Conservation (phyloP, 2,797 vertebrate species). For the Aplochiton taeniatus region DNA sequence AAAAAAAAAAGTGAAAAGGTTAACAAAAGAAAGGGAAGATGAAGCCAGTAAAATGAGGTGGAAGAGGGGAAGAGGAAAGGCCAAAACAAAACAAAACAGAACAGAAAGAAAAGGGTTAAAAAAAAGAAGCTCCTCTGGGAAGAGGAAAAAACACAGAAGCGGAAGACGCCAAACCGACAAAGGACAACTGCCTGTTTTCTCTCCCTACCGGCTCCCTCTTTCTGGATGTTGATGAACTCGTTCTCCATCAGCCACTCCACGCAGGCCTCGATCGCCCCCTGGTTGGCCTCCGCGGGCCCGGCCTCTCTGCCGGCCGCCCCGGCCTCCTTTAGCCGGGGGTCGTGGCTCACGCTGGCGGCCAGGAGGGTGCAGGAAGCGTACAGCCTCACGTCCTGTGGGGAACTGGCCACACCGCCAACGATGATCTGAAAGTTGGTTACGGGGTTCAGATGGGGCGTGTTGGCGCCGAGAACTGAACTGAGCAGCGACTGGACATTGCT, state of each 20-base stretch:
- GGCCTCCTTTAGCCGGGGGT: conserved; percentile 9
- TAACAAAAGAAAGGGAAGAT: neutral
- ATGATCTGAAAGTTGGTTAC: conserved; percentile 80
- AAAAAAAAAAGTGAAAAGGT: conserved; percentile 4
- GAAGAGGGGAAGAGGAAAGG: neutral
- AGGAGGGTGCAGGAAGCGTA: conserved; percentile 92
- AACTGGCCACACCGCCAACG: conserved; percentile 88
- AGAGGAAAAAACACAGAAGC: too few species aligned
- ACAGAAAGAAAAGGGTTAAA: too few species aligned
- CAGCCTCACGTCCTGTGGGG: conserved; percentile 83
- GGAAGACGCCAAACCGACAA: too few species aligned
- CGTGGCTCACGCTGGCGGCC: conserved; percentile 79
- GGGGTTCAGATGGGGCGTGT: conserved; percentile 4
- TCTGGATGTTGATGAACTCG: conserved; percentile 88
- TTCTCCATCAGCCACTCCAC: conserved; percentile 93
- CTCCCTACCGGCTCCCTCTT: conserved; percentile 63
- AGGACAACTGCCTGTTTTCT: neutral
- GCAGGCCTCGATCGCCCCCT: conserved; percentile 84
- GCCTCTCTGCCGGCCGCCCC: conserved; percentile 30
- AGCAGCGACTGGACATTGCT: too few species aligned
- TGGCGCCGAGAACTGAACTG: neutral
- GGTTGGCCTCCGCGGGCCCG: conserved; percentile 45
- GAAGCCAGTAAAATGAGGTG: neutral
- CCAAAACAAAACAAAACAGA: too few species aligned
- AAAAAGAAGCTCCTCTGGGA: neutral